Evolutionary conservation across 2,797 vertebrate genomes (phyloP), one percentile per base, ranked within the genome.

Genomic region (Coendou prehensilis): DNA sequence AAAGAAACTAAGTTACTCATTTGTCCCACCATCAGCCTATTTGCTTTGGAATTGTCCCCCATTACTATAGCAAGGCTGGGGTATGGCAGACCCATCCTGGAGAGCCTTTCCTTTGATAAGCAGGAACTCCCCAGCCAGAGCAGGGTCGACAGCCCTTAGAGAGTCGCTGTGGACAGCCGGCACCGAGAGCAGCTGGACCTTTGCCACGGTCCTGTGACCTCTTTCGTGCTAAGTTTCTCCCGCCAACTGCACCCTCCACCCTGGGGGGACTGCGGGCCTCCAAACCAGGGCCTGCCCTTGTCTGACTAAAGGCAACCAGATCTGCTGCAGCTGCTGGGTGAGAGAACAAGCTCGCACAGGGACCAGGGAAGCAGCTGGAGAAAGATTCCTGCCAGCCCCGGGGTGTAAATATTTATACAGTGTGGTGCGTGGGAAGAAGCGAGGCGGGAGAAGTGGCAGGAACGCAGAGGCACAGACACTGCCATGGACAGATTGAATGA

Each of bases 361-460:
- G 96, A 97, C 97, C 90, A 73, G 98, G 83, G 97, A 98, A 98
- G 98, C 97, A 98, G 97, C 92, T 45, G 97, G 97, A 97, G 96
- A 98, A 95, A 98, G 97, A 98, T 98, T 98, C 98, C 98, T 98
- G 98, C 98, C 98, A 98, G 98, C 97, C 97, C 97, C 0, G 30
- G 96, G 98, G 97, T 97, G 97, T 98, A 98, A 98, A 98, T 98
- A 98, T 98, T 97, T 97, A 96, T 98, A 97, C 97, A 98, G 97
- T 81, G 41, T 89, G 92, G 95, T 96, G 94, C 47, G 76, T 97
- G 97, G 97, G 97, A 97, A 98, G 98, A 97, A 87, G 89, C 82
- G 22, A 85, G 91, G 75, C 87, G 18, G 82, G 61, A 82, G 93
- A 92, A 93, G 79, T 63, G 86, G 91, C 84, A 96, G 91, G 96